phyloP scores from a whole-genome alignment of 2,888 invertebrate genomes.

The Trichopria drosophilae region DNA sequence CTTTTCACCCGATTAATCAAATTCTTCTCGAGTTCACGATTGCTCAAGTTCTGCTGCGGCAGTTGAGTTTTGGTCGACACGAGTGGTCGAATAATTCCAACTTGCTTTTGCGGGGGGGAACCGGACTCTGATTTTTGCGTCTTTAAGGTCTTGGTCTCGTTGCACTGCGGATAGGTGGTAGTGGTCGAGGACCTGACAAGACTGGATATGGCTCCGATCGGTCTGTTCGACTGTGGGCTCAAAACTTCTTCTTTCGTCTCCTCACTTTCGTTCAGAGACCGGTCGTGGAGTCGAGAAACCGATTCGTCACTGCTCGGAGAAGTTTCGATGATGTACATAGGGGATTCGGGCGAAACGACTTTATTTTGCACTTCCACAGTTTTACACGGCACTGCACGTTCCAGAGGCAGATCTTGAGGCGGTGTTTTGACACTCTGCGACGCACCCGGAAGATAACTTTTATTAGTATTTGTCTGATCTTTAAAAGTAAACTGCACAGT shows the following conservation, averaged over 20 bases:
- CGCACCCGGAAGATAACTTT: constrained; percentile 52
- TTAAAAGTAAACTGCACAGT: constrained; percentile 67
- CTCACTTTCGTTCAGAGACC: too few relatives aligned
- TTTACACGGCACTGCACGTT: too few relatives aligned
- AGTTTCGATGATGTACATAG: neutral
- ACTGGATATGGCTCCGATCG: constrained; percentile 50
- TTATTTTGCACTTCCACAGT: too few relatives aligned
- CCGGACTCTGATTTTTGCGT: constrained; percentile 44
- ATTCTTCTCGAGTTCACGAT: constrained; percentile 71
- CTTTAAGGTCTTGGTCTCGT: constrained; percentile 49
- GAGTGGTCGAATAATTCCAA: constrained; percentile 61
- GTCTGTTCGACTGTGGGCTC: constrained; percentile 39
- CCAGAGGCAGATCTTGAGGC: too few relatives aligned
- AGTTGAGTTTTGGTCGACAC: constrained; percentile 56
- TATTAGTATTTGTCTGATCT: constrained; percentile 49
- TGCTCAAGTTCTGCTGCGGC: constrained; percentile 60
- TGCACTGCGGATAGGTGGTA: constrained; percentile 43
- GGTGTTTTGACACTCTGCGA: constrained; percentile 41
- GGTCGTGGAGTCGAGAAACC: too few relatives aligned
- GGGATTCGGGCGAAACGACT: too few relatives aligned
- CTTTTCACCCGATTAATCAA: constrained; percentile 69
- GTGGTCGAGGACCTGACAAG: constrained; percentile 44
- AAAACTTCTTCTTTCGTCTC: constrained; percentile 26
- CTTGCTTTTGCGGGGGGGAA: constrained; percentile 58
- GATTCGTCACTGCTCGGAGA: constrained; percentile 19